Conservation (phyloP, 2,888 invertebrate genomes). For the Timema podura region DNA sequence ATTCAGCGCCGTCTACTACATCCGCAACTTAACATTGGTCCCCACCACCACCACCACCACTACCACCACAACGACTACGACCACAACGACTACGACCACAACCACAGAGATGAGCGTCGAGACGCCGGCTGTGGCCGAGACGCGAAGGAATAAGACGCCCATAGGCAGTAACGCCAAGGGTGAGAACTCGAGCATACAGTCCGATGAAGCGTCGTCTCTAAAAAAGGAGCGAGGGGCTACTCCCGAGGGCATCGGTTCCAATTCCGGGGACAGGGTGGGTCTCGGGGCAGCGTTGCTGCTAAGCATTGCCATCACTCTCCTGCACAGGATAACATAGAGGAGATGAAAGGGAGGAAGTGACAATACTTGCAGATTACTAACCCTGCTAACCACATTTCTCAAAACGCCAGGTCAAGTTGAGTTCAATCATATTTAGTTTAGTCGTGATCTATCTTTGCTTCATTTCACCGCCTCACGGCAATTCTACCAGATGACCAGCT, state of each 20-base stretch:
- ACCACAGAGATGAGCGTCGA: slow-evolving; percentile 42
- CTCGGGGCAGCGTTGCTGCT: not conserved
- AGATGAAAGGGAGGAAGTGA: not conserved
- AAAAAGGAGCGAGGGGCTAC: slow-evolving; percentile 35
- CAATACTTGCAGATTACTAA: not conserved
- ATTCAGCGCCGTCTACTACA: slow-evolving; percentile 72
- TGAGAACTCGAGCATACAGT: slow-evolving; percentile 46
- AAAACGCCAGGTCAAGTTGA: too few species aligned
- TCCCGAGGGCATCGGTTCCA: not conserved
- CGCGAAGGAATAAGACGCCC: slow-evolving; percentile 34
- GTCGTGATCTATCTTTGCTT: too few species aligned
- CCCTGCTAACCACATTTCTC: not conserved
- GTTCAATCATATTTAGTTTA: too few species aligned
- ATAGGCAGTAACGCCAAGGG: slow-evolving; percentile 38
- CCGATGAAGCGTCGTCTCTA: slow-evolving; percentile 43
- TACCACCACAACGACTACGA: slow-evolving; percentile 45
- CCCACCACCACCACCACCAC: slow-evolving; percentile 70
- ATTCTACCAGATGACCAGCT: too few species aligned
- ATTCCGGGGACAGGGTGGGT: not conserved
- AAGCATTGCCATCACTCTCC: slow-evolving; percentile 8
- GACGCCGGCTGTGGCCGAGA: slow-evolving; percentile 38
- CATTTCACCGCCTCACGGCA: too few species aligned
- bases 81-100: slow-evolving; percentile 34
- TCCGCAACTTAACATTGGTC: slow-evolving; percentile 69
- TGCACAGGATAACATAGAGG: slow-evolving; percentile 21